Conservation (phyloP, 2,797 vertebrate species). For the Labroides dimidiatus region DNA sequence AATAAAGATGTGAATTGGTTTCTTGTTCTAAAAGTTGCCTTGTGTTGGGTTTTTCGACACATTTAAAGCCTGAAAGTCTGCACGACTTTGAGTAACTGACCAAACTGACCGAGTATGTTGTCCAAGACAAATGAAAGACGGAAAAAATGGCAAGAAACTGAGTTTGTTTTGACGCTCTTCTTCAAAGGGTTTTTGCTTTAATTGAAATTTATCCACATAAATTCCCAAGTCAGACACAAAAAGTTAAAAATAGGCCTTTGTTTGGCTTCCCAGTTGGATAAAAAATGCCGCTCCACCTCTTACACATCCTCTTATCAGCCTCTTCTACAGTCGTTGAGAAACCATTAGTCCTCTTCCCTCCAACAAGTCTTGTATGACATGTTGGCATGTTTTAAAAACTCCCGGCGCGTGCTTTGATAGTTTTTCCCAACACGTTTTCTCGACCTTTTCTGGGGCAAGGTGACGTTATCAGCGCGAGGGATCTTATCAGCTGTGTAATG, state of each 20-base stretch:
- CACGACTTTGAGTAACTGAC: no score
- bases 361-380: slow-evolving; percentile 36
- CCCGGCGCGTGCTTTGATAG: slow-evolving; percentile 54
- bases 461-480: slow-evolving; percentile 66
- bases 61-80: no score
- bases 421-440: slow-evolving; percentile 53
- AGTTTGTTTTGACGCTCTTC: no score
- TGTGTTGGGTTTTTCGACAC: no score
- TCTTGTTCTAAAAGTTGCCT: no score
- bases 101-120: no score
- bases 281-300: background rate
- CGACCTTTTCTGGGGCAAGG: slow-evolving; percentile 74
- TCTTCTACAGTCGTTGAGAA: slow-evolving; percentile 20
- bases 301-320: background rate
- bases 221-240: background rate
- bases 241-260: background rate
- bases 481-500: slow-evolving; percentile 82
- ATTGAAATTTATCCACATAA: no score
- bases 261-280: background rate
- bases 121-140: no score
- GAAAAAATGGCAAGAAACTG: no score
- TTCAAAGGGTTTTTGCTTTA: no score
- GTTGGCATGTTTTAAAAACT: slow-evolving; percentile 65
- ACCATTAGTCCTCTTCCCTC: slow-evolving; percentile 35
- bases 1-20: no score